Evolutionary conservation across 1,140 invertebrate genomes (phyloP), one percentile per base, ranked within the genome.

Genomic region (Diabrotica virgifera): DNA sequence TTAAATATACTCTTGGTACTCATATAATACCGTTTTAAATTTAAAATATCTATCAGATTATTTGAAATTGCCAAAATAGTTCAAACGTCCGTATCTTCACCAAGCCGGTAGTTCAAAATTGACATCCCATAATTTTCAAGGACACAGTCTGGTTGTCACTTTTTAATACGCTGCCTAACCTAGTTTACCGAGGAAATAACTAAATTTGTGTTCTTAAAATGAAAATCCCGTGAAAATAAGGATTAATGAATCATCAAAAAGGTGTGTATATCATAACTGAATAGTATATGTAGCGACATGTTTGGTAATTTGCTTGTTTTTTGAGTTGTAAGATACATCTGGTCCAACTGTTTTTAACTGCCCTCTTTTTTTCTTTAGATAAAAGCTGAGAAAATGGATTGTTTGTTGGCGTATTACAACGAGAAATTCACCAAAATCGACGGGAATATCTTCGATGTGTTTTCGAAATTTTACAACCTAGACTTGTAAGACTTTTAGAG

Each of bases 371-470:
- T 50, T 46, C 10, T 5, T 36, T 50, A 36, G 46, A 12, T 11
- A 52, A 36, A 62, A 50, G 37, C 14, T 6, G 9, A 52, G 56
- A 57, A 69, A 63, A 73, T 73, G 72, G 72, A 73, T 67, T 70
- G 65, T 61, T 67, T 73, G 54, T 59, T 73, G n/a, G 63, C 72
- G 2, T 70, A 69, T 64, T 73, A 73, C 38, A 70, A 62, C 5
- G 68, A 73, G 9, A 72, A 65, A 58, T 72, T 73, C 56, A 69
- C 66, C n/a, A 67, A 68, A 56, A 66, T 72, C 36, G 70, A 73
- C 12, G 72, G 70, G 13, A 73, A 72, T 52, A 68, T 73, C 10
- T 72, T 72, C 57, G 70, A 73, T 65, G 58, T 72, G 9, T 73
- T 73, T 60, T 57, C 70, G 0, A 67, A 72, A 52, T 72, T 73